These are phyloP conservation scores for Zaprionus africanus DNA, from an alignment of 1,140 invertebrate species.

Conservation along the genomic window DNA sequence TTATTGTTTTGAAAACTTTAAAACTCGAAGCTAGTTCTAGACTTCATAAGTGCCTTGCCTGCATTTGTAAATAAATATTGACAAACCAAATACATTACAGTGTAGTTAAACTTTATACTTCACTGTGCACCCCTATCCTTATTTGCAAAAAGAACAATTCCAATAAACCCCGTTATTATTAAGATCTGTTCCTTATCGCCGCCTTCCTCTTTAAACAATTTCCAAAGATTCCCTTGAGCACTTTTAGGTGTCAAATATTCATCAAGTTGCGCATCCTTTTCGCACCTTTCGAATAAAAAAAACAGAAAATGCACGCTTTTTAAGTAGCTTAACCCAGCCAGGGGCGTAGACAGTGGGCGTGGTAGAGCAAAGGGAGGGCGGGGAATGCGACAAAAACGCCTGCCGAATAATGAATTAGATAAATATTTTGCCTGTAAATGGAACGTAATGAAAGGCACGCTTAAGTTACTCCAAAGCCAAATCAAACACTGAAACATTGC, in stretches of 20 bases:
- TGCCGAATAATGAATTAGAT: constrained; percentile 66
- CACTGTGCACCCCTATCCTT: no score
- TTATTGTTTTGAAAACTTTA: no score
- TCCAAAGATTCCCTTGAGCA: not conserved
- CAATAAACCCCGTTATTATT: no score
- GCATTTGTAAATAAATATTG: no score
- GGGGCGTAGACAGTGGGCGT: not conserved
- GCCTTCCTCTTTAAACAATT: not conserved
- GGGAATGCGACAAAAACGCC: constrained; percentile 1
- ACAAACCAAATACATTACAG: no score
- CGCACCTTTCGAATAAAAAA: not conserved
- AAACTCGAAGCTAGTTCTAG: no score
- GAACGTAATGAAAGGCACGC: constrained; percentile 70
- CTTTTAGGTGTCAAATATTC: not conserved
- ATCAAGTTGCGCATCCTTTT: not conserved
- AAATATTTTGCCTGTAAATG: constrained; percentile 71
- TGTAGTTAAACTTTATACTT: no score
- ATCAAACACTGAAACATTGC: constrained; percentile 44
- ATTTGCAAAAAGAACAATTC: no score
- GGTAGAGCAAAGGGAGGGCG: not conserved
- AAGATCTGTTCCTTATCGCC: no score
- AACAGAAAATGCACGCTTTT: not conserved
- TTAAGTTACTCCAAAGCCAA: constrained; percentile 60
- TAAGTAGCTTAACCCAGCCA: not conserved
- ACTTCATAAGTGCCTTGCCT: no score